Conservation (phyloP, 2,797 vertebrate species). For the Silurus lanzhouensis region DNA sequence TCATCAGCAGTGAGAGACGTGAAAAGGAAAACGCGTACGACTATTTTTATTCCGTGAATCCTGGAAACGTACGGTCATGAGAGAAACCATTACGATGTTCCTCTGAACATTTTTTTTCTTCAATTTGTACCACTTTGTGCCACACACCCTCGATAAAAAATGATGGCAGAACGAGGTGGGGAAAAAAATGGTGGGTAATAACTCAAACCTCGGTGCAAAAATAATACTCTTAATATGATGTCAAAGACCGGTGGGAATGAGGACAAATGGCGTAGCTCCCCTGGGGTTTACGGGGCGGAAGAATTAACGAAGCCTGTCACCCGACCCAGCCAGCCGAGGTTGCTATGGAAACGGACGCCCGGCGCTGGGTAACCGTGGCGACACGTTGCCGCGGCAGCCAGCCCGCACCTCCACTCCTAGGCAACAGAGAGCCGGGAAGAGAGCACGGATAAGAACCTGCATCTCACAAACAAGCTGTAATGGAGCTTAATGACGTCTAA, state of each 20-base stretch:
- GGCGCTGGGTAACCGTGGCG: constrained; percentile 74
- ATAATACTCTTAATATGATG: constrained; percentile 69
- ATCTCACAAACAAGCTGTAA: constrained; percentile 49
- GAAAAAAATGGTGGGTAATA: constrained; percentile 52
- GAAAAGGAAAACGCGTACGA: neutral
- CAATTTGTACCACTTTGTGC: constrained; percentile 55
- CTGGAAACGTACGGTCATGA: constrained; percentile 34
- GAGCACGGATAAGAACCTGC: constrained; percentile 41
- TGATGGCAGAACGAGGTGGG: constrained; percentile 18
- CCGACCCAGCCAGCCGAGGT: constrained; percentile 76
- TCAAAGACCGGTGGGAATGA: constrained; percentile 71
- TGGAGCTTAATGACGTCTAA: constrained; percentile 50
- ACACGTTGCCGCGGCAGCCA: constrained; percentile 78
- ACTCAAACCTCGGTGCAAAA: constrained; percentile 57
- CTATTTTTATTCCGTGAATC: constrained; percentile 22
- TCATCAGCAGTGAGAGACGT: neutral
- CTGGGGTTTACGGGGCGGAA: constrained; percentile 81
- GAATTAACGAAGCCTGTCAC: constrained; percentile 83
- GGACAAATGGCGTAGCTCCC: constrained; percentile 77
- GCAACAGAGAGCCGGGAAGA: constrained; percentile 38
- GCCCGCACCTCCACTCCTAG: constrained; percentile 58
- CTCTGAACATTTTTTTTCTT: constrained; percentile 45
- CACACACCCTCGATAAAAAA: constrained; percentile 45
- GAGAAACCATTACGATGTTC: constrained; percentile 49
- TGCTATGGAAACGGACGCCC: constrained; percentile 79